Evolutionary conservation across 1,140 invertebrate genomes (phyloP), one percentile per base, ranked within the genome.

Genomic region (Apis cerana): DNA sequence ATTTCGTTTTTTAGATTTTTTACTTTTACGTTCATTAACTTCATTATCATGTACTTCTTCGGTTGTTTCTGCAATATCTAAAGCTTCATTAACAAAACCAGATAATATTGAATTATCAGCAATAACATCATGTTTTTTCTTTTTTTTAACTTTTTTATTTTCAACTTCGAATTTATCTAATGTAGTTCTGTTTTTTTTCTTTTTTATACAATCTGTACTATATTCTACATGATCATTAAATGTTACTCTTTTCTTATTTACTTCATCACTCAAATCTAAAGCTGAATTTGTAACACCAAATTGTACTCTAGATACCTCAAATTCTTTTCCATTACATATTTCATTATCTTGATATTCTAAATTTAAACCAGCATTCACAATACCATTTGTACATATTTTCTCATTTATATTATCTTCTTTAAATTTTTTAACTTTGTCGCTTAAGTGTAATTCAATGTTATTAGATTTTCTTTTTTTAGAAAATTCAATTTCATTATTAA

Each of bases 171-270:
- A 93, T 87, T 91, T 93, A 75, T 94, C 93, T 17, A 93, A 85
- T 74, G 90, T 94, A 13, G 67, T 84, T 59, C 83, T 89, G n/a
- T 80, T 90, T 43, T 83, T 87, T 23, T 90, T 92, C 50, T 90
- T 91, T 50, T 92, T 91, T 7, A 76, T 69, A 0, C 69, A 83
- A 88, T 93, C 92, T 9, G 87, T 89, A 72, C 90, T 91, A 56
- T 90, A 94, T 74, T 94, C 92, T 11, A 94, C 76, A 50, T 90
- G 89, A 70, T 94, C 91, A 70, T 93, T 93, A 77, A 94, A 94
- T 64, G 91, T 93, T 13, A 94, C 93, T 11, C 90, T 86, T 81
- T 91, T 93, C 56, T 92, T 94, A 3, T 58, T 52, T 23, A 21
- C 82, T 72, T 94, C 93, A 75, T 94, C 93, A 0, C 89, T 89